Evolutionary conservation across 2,797 vertebrate genomes (phyloP), one percentile per base, ranked within the genome.

Genomic region (Danio albolineatus): DNA sequence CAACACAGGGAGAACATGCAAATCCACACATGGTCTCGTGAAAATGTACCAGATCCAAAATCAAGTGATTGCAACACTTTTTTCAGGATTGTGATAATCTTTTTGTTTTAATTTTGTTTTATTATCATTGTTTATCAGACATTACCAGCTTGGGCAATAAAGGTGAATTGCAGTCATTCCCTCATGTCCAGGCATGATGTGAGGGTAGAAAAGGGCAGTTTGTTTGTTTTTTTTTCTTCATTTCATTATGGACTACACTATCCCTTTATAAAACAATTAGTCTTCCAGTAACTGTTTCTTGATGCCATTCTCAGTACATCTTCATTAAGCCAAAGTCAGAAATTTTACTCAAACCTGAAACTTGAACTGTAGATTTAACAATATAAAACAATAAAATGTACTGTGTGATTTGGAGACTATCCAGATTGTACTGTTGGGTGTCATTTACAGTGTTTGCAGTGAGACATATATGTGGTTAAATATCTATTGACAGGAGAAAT

Each of bases 401-500:
- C 77, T 89, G 75, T 93, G 85, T 91, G 88, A 88, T 88, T 89
- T 94, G 91, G 90, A 92, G 53, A 78, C 73, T 48, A 81, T 91
- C 90, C 92, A 91, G 86, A 85, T 85, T 83, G 84, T 90, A 89
- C 78, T 84, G 78, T 85, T 72, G 87, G 89, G 86, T 86, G 89
- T 83, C 90, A 87, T 89, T 91, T 92, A 90, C 84, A 84, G 82
- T 84, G 78, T 85, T 84, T 88, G 80, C 84, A 72, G 86, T 84
- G 87, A 91, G 87, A 91, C 81, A 81, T 87, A 92, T 92, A 86
- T 86, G 87, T 89, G 87, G 90, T 86, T 86, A 88, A 91, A 92
- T n/a, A n/a, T n/a, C n/a, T n/a, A n/a, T n/a, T n/a, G n/a, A 90
- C 86, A 84, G 43, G 56, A 88, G 81, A 86, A 89, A 89, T 87